Base-by-base conservation (phyloP, 2,888 invertebrate species). In the Pheosia gnoma region DNA sequence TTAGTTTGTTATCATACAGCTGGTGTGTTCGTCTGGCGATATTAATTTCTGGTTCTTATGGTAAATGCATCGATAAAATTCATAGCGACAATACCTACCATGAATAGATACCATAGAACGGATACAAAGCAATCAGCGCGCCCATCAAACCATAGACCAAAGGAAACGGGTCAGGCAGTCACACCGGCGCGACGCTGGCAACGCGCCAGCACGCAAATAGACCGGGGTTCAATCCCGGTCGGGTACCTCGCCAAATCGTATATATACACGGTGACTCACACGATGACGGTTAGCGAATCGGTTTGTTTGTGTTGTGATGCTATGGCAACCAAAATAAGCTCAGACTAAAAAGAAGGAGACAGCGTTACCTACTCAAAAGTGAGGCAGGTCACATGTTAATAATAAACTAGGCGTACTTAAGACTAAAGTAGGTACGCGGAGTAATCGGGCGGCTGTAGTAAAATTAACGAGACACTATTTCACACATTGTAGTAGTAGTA, bases 161-260 rank as follows among this genome's bases (percentile, higher is more conserved):
- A 71, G 76, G 81, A 86, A 87, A 84, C 85, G 76, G 89, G 89
- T 89, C 86, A 85, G 81, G 82, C 84, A 83, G 82, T 85, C 84
- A 68, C 77, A 72, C 71, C 75, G 62, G 65, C 68, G 70, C 72
- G 72, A 68, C 78, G 72, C 71, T 91, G 90, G 90, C 89, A 70
- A 68, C 59, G 63, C 65, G 90, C 91, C 90, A 91, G 74, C 71
- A 75, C 83, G 75, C 80, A 87, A 89, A 91, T 92, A 92, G 88
- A 77, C 74, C 76, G 78, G 89, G 86, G 91, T 90, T 91, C 91
- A 89, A 83, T 82, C 87, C 86, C 90, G 84, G 89, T 81, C 84
- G 82, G 79, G 74, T 70, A 77, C 82, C 71, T 80, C 86, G 87
- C 86, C 85, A 88, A 89, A 85, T 84, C 78, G 84, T 88, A 88